These are phyloP conservation scores for Solenopsis fugax DNA, from an alignment of 1,140 invertebrate species.

Conservation along the genomic window DNA sequence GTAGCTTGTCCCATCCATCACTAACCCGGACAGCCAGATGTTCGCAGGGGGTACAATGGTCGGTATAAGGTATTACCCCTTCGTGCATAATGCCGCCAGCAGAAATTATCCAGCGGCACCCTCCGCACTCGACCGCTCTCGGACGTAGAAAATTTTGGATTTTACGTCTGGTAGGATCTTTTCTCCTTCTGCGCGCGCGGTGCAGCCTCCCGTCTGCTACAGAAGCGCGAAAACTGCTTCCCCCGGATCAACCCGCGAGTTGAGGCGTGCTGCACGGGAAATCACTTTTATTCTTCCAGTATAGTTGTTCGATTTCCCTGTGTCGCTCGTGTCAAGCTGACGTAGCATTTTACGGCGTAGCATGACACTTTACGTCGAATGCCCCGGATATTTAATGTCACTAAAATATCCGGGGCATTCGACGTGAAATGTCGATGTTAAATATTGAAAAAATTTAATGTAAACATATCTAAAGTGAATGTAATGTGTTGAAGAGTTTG, in stretches of 20 bases:
- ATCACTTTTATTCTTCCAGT: neutral
- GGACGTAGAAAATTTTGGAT: conserved; percentile 77
- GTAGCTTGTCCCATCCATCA: conserved; percentile 65
- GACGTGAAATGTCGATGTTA: no score
- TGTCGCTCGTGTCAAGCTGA: neutral
- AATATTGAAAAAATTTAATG: neutral
- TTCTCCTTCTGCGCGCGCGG: conserved; percentile 44
- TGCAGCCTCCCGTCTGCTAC: neutral
- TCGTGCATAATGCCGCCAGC: conserved; percentile 77
- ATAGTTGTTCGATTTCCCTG: neutral
- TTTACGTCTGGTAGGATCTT: conserved; percentile 76
- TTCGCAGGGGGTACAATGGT: conserved; percentile 79
- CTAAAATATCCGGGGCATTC: no score
- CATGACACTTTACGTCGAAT: neutral
- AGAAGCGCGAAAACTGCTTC: conserved; percentile 11
- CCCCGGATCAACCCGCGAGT: neutral
- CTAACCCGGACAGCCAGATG: conserved; percentile 74
- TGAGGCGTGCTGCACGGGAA: neutral
- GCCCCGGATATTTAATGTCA: no score
- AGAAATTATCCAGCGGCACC: conserved; percentile 71
- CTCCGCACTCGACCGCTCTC: conserved; percentile 37
- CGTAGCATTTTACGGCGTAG: neutral
- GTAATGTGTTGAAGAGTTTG: no score
- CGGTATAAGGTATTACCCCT: conserved; percentile 76
- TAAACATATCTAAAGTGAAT: neutral